Percentiles rank a stretch among this genome's conserved stretches.
Conservation (phyloP, 2,113 vertebrate genomes). For the Gambusia affinis region DNA sequence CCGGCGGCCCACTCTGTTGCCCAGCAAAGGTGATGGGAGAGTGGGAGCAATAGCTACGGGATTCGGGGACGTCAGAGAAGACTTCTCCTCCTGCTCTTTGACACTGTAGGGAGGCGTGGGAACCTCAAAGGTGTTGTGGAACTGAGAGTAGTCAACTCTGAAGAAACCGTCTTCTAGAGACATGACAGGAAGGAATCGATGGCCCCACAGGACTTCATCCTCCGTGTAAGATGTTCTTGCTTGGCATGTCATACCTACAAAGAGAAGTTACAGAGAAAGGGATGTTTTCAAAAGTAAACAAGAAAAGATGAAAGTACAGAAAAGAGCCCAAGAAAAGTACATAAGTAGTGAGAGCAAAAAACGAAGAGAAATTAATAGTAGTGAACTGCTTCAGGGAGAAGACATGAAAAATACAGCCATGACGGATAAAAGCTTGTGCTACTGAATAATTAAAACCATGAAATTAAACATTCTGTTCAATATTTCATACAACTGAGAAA, state of each 20-base stretch:
- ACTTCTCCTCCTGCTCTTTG: conserved; percentile 88
- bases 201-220: conserved; percentile 90
- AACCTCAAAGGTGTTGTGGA: conserved; percentile 89
- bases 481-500: conserved; percentile 46
- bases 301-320: not conserved
- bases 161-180: conserved; percentile 92
- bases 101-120: conserved; percentile 86
- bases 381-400: conserved; percentile 25
- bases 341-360: conserved; percentile 16
- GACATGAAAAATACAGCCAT: conserved; percentile 11
- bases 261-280: conserved; percentile 2
- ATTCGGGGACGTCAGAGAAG: conserved; percentile 73
- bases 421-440: conserved; percentile 20
- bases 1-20: conserved; percentile 62
- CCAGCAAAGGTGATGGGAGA: conserved; percentile 54
- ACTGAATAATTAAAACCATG: conserved; percentile 61
- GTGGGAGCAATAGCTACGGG: conserved; percentile 60
- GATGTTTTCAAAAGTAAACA: conserved; percentile 18
- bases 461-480: conserved; percentile 61
- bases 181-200: conserved; percentile 91
- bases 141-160: conserved; percentile 90
- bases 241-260: conserved; percentile 89
- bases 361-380: conserved; percentile 20
- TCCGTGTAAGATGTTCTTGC: conserved; percentile 91
- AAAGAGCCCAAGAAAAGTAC: not conserved